Evolutionary conservation across 2,888 invertebrate genomes (phyloP).

Genomic region (Macrophya alboannulata): DNA sequence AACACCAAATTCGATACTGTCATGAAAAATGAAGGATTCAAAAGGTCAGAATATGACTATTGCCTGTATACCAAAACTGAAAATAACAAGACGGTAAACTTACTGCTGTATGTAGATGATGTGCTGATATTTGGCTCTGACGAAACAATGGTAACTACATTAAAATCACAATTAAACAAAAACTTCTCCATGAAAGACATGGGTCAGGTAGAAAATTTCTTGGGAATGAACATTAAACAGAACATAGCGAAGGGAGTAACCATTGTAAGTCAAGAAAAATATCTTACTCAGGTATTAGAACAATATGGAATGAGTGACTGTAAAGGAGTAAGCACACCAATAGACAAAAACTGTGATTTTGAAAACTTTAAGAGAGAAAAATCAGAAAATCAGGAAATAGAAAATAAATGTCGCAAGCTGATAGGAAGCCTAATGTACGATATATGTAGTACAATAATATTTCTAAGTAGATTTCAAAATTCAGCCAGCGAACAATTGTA

Average conservation of each 20-base stretch:
- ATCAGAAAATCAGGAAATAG: neutral
- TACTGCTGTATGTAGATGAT: conserved; percentile 6
- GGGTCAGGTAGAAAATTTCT: neutral
- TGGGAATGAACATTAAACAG: neutral
- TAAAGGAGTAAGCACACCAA: neutral
- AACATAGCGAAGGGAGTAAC: neutral
- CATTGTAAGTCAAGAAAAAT: neutral
- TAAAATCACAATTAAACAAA: neutral
- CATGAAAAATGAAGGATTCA: conserved; percentile 55
- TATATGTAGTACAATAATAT: no score
- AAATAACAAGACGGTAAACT: neutral
- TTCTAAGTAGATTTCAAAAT: no score
- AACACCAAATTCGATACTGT: conserved; percentile 59
- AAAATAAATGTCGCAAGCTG: conserved; percentile 3
- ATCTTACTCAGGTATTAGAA: neutral
- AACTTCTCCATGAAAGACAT: neutral
- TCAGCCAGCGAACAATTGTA: no score
- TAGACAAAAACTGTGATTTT: neutral
- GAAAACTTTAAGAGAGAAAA: neutral
- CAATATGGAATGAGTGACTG: neutral
- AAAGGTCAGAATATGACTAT: conserved; percentile 59
- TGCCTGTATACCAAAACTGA: conserved; percentile 57
- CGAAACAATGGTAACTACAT: neutral
- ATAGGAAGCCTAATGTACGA: conserved; percentile 6
- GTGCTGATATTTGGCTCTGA: neutral